Evolutionary conservation across 2,888 invertebrate genomes (phyloP).

Genomic region (Tenthredo distinguenda): DNA sequence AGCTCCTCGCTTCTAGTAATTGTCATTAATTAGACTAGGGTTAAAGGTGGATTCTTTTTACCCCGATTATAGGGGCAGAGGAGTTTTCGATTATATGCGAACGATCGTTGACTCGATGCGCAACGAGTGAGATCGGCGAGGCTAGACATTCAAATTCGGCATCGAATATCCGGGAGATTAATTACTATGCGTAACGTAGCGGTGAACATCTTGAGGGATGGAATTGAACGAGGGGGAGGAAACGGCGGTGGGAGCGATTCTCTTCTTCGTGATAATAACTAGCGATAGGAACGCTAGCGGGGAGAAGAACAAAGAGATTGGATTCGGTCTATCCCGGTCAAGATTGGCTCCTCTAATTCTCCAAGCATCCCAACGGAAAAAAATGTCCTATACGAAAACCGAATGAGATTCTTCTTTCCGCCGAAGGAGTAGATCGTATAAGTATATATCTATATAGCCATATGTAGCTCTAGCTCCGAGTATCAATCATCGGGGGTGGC

Average conservation of each 20-base stretch:
- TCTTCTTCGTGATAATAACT: conserved; percentile 34
- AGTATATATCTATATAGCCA: background rate
- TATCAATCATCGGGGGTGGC: conserved; percentile 25
- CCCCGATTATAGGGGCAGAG: background rate
- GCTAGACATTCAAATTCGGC: background rate
- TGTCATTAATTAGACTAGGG: conserved; percentile 30
- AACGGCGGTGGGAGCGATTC: background rate
- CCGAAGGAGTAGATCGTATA: background rate
- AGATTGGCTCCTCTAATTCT: conserved; percentile 38
- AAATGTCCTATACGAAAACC: background rate
- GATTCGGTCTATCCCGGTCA: conserved; percentile 23
- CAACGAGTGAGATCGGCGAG: background rate
- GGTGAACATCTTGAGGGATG: background rate
- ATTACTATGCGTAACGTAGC: conserved; percentile 24
- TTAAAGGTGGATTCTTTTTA: background rate
- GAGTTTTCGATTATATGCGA: background rate
- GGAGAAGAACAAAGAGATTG: conserved; percentile 27
- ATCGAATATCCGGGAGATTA: conserved; percentile 18
- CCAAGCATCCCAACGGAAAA: background rate
- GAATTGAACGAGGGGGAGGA: background rate
- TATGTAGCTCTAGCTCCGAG: background rate
- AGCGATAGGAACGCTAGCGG: conserved; percentile 6
- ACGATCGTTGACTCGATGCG: background rate
- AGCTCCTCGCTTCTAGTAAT: conserved; percentile 3
- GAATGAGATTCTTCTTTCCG: background rate